Percentiles rank a stretch among this genome's conserved stretches.
Conservation (phyloP, 2,113 vertebrate genomes). For the Ceyx margarethae region DNA sequence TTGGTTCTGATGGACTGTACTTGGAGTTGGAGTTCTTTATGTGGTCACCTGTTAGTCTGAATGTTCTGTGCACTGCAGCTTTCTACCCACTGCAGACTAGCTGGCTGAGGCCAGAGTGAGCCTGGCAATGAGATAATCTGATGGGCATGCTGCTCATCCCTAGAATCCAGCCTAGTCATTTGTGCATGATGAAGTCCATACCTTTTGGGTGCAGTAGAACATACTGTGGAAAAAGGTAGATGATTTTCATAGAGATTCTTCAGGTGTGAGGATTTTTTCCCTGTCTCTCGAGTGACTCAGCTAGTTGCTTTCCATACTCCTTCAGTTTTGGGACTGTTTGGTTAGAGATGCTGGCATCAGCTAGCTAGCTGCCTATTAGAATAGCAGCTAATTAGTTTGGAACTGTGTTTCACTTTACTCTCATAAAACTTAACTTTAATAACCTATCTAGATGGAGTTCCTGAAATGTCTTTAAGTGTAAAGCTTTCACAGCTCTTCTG, state of each 20-base stretch:
- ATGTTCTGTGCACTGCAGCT: conserved; percentile 1
- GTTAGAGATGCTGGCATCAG: conserved; percentile 6
- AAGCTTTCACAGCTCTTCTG: neutral
- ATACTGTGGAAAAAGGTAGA: neutral
- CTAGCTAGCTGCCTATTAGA: conserved; percentile 12
- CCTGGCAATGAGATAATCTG: neutral
- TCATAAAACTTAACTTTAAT: neutral
- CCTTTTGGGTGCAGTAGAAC: neutral
- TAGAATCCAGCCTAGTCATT: neutral
- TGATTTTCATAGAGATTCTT: neutral
- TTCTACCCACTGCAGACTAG: neutral
- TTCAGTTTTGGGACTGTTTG: neutral
- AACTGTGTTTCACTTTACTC: neutral
- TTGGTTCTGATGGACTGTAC: conserved; percentile 14
- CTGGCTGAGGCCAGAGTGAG: conserved; percentile 16
- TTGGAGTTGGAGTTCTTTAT: neutral
- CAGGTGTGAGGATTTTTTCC: neutral
- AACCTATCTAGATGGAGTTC: neutral
- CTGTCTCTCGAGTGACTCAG: neutral
- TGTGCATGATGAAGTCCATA: neutral
- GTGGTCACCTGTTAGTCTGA: neutral
- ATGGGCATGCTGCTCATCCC: neutral
- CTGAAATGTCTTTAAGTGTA: neutral
- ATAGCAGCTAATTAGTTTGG: neutral
- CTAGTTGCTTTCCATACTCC: neutral